Conservation (phyloP, 2,888 invertebrate genomes). For the Drymonia ruficornis region DNA sequence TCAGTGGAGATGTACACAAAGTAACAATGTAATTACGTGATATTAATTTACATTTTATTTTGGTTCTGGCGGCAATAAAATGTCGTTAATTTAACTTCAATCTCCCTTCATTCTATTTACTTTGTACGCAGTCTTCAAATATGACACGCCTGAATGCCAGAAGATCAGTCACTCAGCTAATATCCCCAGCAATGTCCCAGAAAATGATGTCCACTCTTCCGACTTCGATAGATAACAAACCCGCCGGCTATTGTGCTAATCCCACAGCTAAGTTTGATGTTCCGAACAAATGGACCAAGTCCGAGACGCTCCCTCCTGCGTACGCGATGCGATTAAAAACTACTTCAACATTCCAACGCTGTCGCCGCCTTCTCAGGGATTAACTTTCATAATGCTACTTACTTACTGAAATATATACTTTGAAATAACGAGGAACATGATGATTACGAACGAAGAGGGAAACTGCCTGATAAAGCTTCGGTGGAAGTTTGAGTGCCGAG, state of each 20-base stretch:
- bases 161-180: background rate
- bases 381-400: constrained; percentile 1
- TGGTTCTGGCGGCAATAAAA: too few relatives aligned
- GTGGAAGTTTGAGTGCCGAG: background rate
- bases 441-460: background rate
- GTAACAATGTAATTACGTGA: background rate
- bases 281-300: constrained; percentile 10
- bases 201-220: too few relatives aligned
- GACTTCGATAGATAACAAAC: too few relatives aligned
- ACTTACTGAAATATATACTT: background rate
- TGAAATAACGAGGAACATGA: background rate
- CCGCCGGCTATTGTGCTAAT: constrained; percentile 12
- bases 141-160: background rate
- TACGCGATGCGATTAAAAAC: constrained; percentile 23
- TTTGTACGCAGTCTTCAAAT: too few relatives aligned
- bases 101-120: too few relatives aligned
- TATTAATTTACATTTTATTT: too few relatives aligned
- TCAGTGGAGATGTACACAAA: constrained; percentile 8
- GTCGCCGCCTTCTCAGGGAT: background rate
- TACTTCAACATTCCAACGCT: constrained; percentile 14
- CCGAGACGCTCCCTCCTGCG: background rate
- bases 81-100: too few relatives aligned
- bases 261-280: constrained; percentile 14
- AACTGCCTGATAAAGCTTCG: constrained; percentile 1
- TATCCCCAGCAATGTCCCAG: too few relatives aligned